phyloP scores from a whole-genome alignment of 2,113 vertebrate species.

The Etheostoma cragini region DNA sequence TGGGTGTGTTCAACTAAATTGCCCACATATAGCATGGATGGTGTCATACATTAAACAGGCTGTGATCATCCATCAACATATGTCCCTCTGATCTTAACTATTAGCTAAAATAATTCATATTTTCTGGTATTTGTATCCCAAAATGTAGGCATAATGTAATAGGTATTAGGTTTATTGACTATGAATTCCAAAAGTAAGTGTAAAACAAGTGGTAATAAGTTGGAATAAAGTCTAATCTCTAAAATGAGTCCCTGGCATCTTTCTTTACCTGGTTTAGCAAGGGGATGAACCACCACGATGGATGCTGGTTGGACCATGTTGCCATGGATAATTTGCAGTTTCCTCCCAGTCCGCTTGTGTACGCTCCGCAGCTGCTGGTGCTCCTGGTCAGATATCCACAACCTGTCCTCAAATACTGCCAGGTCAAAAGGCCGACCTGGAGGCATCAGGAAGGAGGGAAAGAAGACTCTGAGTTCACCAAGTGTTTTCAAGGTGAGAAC shows the following conservation, averaged over 20 bases:
- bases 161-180: too few species aligned
- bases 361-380: slow-evolving; percentile 85
- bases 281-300: slow-evolving; percentile 90
- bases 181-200: too few species aligned
- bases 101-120: too few species aligned
- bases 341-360: slow-evolving; percentile 88
- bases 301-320: slow-evolving; percentile 90
- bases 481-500: not conserved
- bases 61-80: too few species aligned
- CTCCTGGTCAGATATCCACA: slow-evolving; percentile 92
- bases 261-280: slow-evolving; percentile 91
- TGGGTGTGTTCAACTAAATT: too few species aligned
- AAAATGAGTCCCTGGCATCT: not conserved
- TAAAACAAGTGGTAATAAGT: too few species aligned
- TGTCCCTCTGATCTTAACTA: too few species aligned
- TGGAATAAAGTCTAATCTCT: not conserved
- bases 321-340: slow-evolving; percentile 84
- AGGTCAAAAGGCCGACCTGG: slow-evolving; percentile 89
- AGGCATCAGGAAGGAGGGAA: slow-evolving; percentile 34
- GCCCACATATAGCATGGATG: too few species aligned
- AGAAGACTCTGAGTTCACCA: not conserved
- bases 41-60: too few species aligned
- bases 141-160: too few species aligned
- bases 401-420: slow-evolving; percentile 89
- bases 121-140: too few species aligned